A percentile compares a stretch with the other conserved stretches of the same genome.
phyloP scores from a whole-genome alignment of 2,888 invertebrate species.

The Acholoe squamosa region DNA sequence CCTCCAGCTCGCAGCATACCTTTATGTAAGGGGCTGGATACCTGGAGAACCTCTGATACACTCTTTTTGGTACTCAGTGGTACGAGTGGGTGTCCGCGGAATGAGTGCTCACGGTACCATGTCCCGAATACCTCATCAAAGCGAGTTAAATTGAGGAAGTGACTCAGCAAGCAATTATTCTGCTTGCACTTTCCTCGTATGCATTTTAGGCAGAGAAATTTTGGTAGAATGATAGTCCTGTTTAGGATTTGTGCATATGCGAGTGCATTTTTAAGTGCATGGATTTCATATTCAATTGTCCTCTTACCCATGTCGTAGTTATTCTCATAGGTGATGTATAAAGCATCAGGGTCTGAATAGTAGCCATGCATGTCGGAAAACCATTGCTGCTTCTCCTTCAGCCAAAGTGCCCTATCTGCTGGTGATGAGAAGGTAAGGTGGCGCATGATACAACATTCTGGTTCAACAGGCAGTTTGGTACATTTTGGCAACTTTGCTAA shows the following conservation, averaged over 20 bases:
- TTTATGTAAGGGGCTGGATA: background rate
- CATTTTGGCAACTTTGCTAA: background rate
- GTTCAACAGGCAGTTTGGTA: background rate
- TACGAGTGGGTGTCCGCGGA: background rate
- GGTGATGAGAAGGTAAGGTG: background rate
- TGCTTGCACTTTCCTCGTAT: background rate
- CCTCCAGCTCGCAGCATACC: background rate
- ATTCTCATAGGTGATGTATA: constrained; percentile 23
- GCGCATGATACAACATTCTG: background rate
- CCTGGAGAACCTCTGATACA: background rate
- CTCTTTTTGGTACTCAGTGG: constrained; percentile 26
- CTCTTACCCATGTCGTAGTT: constrained; percentile 15
- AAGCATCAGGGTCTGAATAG: background rate
- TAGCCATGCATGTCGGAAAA: background rate
- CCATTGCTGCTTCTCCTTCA: constrained; percentile 42
- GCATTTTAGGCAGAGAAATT: constrained; percentile 20
- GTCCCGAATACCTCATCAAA: background rate
- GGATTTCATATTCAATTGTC: background rate
- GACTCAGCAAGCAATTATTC: constrained; percentile 3
- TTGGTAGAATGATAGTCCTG: background rate
- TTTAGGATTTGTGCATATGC: background rate
- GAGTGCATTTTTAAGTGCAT: constrained; percentile 47
- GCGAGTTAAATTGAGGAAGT: background rate
- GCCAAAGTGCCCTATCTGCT: background rate
- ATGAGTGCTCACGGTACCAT: constrained; percentile 34